Evolutionary conservation across 2,113 vertebrate species (phyloP), one percentile per base, ranked within the genome.

Genomic region (Numenius arquata): DNA sequence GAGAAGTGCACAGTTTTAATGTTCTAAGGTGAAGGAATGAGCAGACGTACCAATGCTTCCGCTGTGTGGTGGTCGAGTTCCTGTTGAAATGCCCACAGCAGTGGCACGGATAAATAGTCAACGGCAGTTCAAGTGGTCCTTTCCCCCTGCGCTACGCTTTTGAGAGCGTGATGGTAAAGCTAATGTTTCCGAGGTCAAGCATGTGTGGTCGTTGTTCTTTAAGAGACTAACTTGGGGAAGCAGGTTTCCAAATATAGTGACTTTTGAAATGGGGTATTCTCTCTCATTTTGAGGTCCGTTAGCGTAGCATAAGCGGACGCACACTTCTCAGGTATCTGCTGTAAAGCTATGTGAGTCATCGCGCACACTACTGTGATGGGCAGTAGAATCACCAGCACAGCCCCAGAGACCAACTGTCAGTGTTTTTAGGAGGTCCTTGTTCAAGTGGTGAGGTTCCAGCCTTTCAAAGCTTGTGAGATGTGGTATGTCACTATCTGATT

Each of bases 301-400:
- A 41, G 45, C 5, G 5, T 27, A 41, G 43, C 25, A 12, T 20
- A 89, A 56, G 21, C 29, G 32, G 30, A 27, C 3, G 1, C 17
- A 9, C 7, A 2, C 32, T 75, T 73, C 29, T 88, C 18, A 2
- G 40, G 5, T 48, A 45, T 14, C 21, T 55, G 32, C 32, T 66
- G 45, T 55, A 41, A 61, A 80, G 76, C 19, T 36, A 11, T 0
- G 1, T 36, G 18, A 40, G 16, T 68, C 15, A 1, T 11, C n/a
- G 8, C 1, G 1, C 13, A 75, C 1, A 0, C 34, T 19, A 7
- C 34, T 41, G 58, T 30, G 43, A n/a, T n/a, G 36, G 27, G 48
- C n/a, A 23, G 25, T 32, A 55, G 29, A 61, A 56, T 52, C 76
- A 23, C 20, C 27, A 48, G 40, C n/a, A 32, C 9, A 89, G 53